Base-by-base conservation (phyloP, 2,113 vertebrate genomes). In the Mirounga angustirostris region DNA sequence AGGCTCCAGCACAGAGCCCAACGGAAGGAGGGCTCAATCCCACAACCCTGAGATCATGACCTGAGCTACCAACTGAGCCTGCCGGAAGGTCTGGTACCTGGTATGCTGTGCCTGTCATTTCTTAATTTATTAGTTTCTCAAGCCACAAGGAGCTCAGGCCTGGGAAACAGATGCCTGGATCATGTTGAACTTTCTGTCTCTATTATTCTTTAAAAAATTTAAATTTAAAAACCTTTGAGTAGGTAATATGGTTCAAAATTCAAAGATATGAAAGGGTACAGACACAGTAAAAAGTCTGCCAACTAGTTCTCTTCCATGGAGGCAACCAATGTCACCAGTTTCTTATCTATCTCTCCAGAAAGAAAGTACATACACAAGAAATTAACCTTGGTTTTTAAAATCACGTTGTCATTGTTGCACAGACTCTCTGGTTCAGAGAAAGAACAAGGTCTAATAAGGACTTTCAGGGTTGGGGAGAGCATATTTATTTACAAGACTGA, bases 121-220 rank as follows among this genome's bases (percentile, higher is more conserved):
- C n/a, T 93, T 65, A 87, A 93, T 81, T 74, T 91, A 63, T 61
- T 74, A 36, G 54, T 24, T 73, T 76, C 91, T 91, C 61, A 94
- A 94, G 86, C 50, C 21, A 65, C 1, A 28, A 85, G 58, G 9
- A 80, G 16, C 43, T 58, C 24, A 82, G 54, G 30, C 52, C 59
- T 91, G 1, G 58, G 71, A 95, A 95, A 87, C 13, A 86, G 76
- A 93, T 2, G 83, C 26, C 12, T 22, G 86, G 92, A 36, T 52
- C 79, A 92, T 16, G 5, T 5, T 81, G 33, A 87, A 71, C n/a
- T 86, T 92, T 73, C 40, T 21, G 59, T 61, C 43, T 92, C 56
- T 65, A 84, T 74, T 94, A 67, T 56, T 96, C 33, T 88, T 87
- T 83, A 6, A 56, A 86, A 87, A 69, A 28, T 85, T 67, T 58